Conservation (phyloP, 2,113 vertebrate species). For the Fulmarus glacialis region DNA sequence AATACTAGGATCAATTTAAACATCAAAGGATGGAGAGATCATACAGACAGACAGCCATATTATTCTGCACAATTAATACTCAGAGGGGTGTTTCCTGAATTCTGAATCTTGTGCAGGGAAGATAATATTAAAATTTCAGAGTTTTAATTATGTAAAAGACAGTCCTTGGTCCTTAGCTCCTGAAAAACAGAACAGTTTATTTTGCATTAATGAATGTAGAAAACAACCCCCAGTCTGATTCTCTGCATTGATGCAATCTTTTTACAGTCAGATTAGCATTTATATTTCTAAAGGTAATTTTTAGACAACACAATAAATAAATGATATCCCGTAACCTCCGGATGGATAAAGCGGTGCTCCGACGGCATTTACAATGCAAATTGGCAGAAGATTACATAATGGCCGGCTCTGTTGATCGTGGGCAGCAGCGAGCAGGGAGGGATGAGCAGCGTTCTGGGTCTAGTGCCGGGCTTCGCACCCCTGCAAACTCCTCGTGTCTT, state of each 20-base stretch:
- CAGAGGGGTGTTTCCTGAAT: constrained; percentile 42
- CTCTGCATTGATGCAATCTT: not conserved
- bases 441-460: not conserved
- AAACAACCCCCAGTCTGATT: not conserved
- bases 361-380: not conserved
- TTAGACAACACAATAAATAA: not conserved
- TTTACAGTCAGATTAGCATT: constrained; percentile 56
- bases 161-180: constrained; percentile 23
- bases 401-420: not conserved
- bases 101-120: constrained; percentile 43
- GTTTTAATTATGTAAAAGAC: constrained; percentile 59
- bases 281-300: constrained; percentile 52
- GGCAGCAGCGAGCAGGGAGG: not conserved
- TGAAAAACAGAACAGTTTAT: constrained; percentile 39
- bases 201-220: constrained; percentile 52
- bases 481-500: not conserved
- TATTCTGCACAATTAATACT: constrained; percentile 64
- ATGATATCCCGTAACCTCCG: not conserved
- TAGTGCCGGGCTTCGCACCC: not conserved
- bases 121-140: constrained; percentile 52
- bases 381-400: not conserved
- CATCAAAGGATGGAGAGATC: constrained; percentile 67
- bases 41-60: constrained; percentile 59
- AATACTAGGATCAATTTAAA: constrained; percentile 54
- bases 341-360: not conserved